Conservation (phyloP, 2,888 invertebrate species). For the Xestobium rufovillosum region DNA sequence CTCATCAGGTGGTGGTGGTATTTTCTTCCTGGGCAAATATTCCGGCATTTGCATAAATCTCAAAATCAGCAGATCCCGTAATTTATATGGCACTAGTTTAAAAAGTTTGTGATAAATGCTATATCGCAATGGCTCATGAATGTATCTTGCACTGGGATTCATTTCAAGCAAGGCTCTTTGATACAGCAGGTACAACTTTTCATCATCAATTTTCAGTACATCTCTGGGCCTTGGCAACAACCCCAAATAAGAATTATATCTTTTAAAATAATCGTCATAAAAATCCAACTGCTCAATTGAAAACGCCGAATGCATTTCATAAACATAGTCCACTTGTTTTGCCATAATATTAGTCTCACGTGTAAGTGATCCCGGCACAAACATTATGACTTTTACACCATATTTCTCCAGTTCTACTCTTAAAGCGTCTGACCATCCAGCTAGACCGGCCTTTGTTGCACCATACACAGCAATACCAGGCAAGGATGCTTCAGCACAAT, state of each 20-base stretch:
- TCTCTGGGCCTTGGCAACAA: conserved; percentile 38
- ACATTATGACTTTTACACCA: conserved; percentile 62
- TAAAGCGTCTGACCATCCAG: conserved; percentile 64
- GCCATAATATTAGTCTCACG: conserved; percentile 61
- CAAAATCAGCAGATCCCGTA: conserved; percentile 54
- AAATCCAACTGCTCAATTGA: conserved; percentile 53
- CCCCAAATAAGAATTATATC: conserved; percentile 54
- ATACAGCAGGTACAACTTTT: conserved; percentile 52
- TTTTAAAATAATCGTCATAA: conserved; percentile 60
- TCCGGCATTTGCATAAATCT: conserved; percentile 59
- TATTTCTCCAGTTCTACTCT: conserved; percentile 65
- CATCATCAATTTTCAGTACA: conserved; percentile 49
- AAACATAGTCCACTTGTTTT: conserved; percentile 52
- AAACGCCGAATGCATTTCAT: conserved; percentile 58
- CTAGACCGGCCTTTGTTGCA: conserved; percentile 72
- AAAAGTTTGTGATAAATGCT: conserved; percentile 59
- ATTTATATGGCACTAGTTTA: conserved; percentile 49
- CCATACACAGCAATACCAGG: conserved; percentile 72
- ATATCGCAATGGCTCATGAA: conserved; percentile 63
- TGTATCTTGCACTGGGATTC: conserved; percentile 55
- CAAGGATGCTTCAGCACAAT: conserved; percentile 64
- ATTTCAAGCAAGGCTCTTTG: conserved; percentile 54
- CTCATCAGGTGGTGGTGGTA: too few relatives aligned
- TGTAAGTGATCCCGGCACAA: conserved; percentile 74
- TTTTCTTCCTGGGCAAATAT: too few relatives aligned